Evolutionary conservation across 1,140 invertebrate species (phyloP).

Genomic region (Aphelenchoides besseyi): DNA sequence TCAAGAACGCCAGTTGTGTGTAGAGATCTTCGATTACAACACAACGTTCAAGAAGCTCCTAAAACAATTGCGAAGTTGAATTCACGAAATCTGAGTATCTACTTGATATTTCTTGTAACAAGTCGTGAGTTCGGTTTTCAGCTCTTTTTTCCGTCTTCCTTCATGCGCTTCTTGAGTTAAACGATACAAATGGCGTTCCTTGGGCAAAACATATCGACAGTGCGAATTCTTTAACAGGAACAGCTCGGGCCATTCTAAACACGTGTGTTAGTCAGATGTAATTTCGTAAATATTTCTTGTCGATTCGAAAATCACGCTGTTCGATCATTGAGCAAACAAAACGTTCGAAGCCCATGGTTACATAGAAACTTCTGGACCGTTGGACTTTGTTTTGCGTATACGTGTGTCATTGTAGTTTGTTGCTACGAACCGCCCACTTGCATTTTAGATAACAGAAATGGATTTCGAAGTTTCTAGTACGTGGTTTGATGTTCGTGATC

Average conservation of each 20-base stretch:
- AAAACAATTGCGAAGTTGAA: background rate
- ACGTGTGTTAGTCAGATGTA: no score
- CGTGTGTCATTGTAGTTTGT: no score
- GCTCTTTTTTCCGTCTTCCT: background rate
- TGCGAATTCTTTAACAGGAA: slow-evolving; percentile 36
- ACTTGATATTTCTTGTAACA: slow-evolving; percentile 11
- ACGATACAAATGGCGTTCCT: slow-evolving; percentile 21
- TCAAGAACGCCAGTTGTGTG: slow-evolving; percentile 27
- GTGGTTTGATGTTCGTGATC: background rate
- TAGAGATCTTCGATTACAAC: slow-evolving; percentile 34
- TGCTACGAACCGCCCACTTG: no score
- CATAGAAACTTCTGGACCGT: no score
- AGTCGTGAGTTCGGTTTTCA: slow-evolving; percentile 17
- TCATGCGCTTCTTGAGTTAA: slow-evolving; percentile 19
- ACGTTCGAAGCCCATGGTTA: no score
- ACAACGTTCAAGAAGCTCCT: slow-evolving; percentile 16
- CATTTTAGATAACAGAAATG: no score
- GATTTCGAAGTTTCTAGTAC: background rate
- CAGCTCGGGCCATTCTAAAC: slow-evolving; percentile 37
- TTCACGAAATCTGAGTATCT: background rate
- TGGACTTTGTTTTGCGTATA: no score
- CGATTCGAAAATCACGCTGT: no score
- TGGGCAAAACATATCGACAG: slow-evolving; percentile 28
- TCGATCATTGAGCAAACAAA: no score
- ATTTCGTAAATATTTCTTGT: no score